Conservation (phyloP, 2,888 invertebrate species). For the Trissolcus japonicus region DNA sequence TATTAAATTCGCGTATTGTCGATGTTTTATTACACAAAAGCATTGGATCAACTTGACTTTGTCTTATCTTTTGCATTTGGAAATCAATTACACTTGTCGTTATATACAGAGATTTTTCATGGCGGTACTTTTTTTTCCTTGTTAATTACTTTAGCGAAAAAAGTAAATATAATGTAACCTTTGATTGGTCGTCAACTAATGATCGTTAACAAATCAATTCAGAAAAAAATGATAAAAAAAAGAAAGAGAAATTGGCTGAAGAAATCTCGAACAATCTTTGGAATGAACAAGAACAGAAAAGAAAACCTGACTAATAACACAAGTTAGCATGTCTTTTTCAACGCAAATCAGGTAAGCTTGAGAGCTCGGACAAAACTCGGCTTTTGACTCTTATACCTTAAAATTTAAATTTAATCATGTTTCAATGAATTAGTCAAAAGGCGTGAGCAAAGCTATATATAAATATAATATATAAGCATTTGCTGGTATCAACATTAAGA, state of each 20-base stretch:
- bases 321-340: constrained; percentile 2
- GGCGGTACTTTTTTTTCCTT: not conserved
- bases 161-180: constrained; percentile 23
- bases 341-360: constrained; percentile 9
- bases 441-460: constrained; percentile 55
- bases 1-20: constrained; percentile 36
- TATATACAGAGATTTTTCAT: constrained; percentile 30
- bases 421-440: constrained; percentile 56
- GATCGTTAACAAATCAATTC: constrained; percentile 7
- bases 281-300: not conserved
- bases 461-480: constrained; percentile 53
- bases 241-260: not conserved
- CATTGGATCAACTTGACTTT: constrained; percentile 6
- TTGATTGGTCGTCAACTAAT: constrained; percentile 6
- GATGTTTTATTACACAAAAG: constrained; percentile 27
- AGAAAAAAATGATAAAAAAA: constrained; percentile 1
- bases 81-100: constrained; percentile 21
- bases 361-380: constrained; percentile 28
- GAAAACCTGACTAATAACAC: not conserved
- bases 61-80: constrained; percentile 15
- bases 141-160: constrained; percentile 6
- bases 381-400: too few relatives aligned
- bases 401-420: constrained; percentile 15
- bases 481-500: constrained; percentile 58
- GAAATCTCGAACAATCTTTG: constrained; percentile 2